Conservation (phyloP, 1,140 invertebrate genomes). For the Scaptomyza montana region DNA sequence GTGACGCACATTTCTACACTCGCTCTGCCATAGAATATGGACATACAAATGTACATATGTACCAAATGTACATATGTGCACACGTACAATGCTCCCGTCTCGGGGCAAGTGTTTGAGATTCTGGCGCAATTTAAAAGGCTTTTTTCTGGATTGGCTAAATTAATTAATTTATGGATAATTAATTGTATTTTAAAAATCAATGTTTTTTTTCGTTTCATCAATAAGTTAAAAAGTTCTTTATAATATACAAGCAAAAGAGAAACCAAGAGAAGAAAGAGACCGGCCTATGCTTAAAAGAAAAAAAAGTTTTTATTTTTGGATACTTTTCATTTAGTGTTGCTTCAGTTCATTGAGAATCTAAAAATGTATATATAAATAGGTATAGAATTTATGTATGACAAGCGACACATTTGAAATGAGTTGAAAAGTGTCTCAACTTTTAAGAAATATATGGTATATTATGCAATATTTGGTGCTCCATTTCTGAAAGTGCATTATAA, state of each 20-base stretch:
- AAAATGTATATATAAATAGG: background rate
- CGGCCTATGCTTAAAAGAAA: conserved; percentile 3
- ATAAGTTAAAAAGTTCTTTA: background rate
- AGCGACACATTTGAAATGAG: background rate
- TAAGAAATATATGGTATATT: background rate
- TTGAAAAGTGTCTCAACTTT: background rate
- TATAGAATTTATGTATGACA: conserved; percentile 1
- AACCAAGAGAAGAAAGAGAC: background rate
- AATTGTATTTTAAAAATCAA: no score
- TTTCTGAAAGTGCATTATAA: background rate
- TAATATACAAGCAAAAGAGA: background rate
- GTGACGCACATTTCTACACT: conserved; percentile 55
- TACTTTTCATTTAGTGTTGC: conserved; percentile 4
- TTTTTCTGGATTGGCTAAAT: conserved; percentile 4
- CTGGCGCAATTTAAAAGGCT: conserved; percentile 60
- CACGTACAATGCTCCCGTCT: conserved; percentile 28
- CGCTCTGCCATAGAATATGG: background rate
- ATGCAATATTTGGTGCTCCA: background rate
- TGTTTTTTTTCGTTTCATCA: no score
- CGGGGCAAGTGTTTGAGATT: conserved; percentile 45
- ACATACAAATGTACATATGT: background rate
- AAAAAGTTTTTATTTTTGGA: conserved; percentile 36
- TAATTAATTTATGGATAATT: no score
- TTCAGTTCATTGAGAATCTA: conserved; percentile 9
- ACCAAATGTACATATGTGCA: background rate